Evolutionary conservation across 2,113 vertebrate species (phyloP), one percentile per base, ranked within the genome.

Genomic region (Dicaeum eximium): DNA sequence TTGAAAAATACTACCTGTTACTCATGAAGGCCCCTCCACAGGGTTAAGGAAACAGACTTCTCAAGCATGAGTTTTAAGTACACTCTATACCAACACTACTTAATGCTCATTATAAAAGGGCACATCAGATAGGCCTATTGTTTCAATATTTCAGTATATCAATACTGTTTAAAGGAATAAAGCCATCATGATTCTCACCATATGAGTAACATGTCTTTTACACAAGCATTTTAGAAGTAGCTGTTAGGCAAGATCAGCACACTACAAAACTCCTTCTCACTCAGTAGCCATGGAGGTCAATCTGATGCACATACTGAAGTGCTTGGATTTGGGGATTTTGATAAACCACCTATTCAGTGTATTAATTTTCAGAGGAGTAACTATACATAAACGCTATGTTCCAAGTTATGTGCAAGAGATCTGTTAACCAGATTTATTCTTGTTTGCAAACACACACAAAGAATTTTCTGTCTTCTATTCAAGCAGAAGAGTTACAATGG

Each of bases 371-470:
- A 96, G 92, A 97, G 88, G 66, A 96, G 70, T 96, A 95, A 94
- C 86, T 96, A 90, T 69, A 95, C 88, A 87, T 94, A 93, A 92
- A 96, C 2, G 15, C 80, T 96, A 97, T 94, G 93, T 96, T 97
- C 86, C 88, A 93, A 94, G 96, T 95, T 97, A 97, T 97, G 94
- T 95, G 96, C 97, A 96, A 85, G 95, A 97, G 88, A 97, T 96
- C 95, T 97, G 97, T 97, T 97, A 74, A 95, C 96, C 97, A 97
- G 95, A 98, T 94, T 96, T 93, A 96, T 94, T 96, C 94, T 93
- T 92, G 89, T 91, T 95, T 97, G 95, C 93, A 82, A 97, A 96
- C 95, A 97, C 84, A 16, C 91, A 97, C 91, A 83, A 95, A 96
- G 89, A 95, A 91, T 94, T 96, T 96, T 94, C 91, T 83, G 67